Percentiles rank a stretch among this genome's conserved stretches.
Evolutionary conservation across 2,888 invertebrate genomes (phyloP).

Genomic region (Chymomyza caudatula): DNA sequence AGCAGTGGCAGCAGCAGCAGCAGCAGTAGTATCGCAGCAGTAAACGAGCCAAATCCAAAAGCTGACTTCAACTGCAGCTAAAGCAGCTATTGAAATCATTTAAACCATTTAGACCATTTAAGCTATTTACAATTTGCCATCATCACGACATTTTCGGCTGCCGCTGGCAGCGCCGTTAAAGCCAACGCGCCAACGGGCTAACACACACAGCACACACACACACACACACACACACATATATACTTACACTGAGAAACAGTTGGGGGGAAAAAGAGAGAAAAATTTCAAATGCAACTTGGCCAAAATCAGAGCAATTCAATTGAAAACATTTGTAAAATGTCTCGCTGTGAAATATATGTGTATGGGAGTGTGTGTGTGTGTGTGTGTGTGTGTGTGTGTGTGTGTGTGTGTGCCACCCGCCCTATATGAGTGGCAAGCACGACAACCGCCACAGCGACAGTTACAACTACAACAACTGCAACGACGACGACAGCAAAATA

Average conservation of each 20-base stretch:
- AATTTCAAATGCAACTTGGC: conserved; percentile 46
- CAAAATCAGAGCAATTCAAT: conserved; percentile 72
- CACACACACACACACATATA: neutral
- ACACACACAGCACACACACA: neutral
- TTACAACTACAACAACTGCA: conserved; percentile 34
- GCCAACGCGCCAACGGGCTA: neutral
- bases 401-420: conserved; percentile 26
- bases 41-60: neutral
- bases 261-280: neutral
- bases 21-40: neutral
- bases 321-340: conserved; percentile 73
- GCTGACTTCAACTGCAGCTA: conserved; percentile 6
- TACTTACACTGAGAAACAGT: neutral
- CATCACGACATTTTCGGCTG: conserved; percentile 77
- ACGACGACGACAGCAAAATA: conserved; percentile 23
- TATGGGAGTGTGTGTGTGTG: conserved; percentile 20
- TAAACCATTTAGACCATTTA: conserved; percentile 75
- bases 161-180: conserved; percentile 54
- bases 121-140: conserved; percentile 79
- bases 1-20: conserved; percentile 1
- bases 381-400: conserved; percentile 32
- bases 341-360: conserved; percentile 37
- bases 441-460: conserved; percentile 31
- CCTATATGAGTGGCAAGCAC: conserved; percentile 66
- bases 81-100: conserved; percentile 67